phyloP scores from a whole-genome alignment of 1,140 invertebrate species.

The Spodoptera frugiperda region DNA sequence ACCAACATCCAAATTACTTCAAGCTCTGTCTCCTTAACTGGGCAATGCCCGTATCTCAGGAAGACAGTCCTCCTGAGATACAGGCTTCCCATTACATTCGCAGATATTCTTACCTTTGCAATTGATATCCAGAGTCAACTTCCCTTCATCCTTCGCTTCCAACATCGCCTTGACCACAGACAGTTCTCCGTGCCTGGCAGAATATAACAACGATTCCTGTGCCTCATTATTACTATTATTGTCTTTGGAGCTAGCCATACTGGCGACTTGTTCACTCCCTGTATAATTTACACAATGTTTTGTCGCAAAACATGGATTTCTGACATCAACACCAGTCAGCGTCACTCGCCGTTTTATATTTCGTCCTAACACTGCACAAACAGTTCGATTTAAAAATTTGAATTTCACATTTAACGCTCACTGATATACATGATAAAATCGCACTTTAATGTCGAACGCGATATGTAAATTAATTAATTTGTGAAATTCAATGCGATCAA shows the following conservation, averaged over 20 bases:
- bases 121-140: conserved; percentile 79
- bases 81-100: no score
- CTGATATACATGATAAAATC: background rate
- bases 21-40: no score
- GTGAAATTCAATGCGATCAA: background rate
- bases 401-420: conserved; percentile 7
- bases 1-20: no score
- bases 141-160: conserved; percentile 72
- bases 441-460: background rate
- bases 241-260: conserved; percentile 63
- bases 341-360: conserved; percentile 17
- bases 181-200: conserved; percentile 82
- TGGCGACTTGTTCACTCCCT: background rate
- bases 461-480: conserved; percentile 10
- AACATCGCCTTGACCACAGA: conserved; percentile 78
- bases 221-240: conserved; percentile 66
- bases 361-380: conserved; percentile 6
- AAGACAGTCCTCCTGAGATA: no score
- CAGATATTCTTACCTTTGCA: conserved; percentile 86
- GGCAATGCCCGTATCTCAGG: no score
- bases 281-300: background rate
- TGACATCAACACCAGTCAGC: background rate
- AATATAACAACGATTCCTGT: conserved; percentile 82
- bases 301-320: background rate
- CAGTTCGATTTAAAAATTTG: conserved; percentile 11